phyloP scores from a whole-genome alignment of 2,113 vertebrate species.

The Festucalex cinctus region DNA sequence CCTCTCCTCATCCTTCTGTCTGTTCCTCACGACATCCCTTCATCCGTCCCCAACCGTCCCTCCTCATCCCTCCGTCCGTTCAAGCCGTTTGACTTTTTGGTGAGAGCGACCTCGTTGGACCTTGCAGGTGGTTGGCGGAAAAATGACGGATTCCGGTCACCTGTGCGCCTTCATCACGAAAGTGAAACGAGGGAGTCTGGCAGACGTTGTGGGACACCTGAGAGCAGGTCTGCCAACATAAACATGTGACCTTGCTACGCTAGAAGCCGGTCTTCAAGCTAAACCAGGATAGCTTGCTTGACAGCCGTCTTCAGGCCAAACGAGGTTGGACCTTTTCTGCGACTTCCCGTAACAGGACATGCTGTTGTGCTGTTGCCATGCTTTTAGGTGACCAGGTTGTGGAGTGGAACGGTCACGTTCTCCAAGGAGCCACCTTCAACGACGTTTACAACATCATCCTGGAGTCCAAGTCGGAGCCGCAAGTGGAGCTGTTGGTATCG shows the following conservation, averaged over 20 bases:
- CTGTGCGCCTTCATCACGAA: slow-evolving; percentile 99
- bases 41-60: neutral
- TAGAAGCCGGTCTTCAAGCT: neutral
- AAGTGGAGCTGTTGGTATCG: slow-evolving; percentile 93
- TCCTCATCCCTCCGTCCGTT: neutral
- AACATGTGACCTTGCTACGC: neutral
- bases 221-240: slow-evolving; percentile 79
- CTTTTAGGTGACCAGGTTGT: slow-evolving; percentile 92
- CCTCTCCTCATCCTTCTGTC: neutral
- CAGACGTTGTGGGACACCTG: slow-evolving; percentile 94
- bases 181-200: slow-evolving; percentile 97
- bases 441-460: slow-evolving; percentile 97
- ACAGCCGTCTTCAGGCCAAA: too few species aligned
- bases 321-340: too few species aligned
- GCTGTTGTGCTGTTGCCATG: neutral
- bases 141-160: slow-evolving; percentile 92
- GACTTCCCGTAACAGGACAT: neutral
- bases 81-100: neutral
- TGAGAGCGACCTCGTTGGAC: neutral
- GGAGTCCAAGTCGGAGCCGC: slow-evolving; percentile 93
- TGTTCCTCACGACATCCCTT: neutral
- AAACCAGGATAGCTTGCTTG: neutral
- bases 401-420: slow-evolving; percentile 90
- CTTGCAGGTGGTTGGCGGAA: slow-evolving; percentile 92
- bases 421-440: slow-evolving; percentile 95